Evolutionary conservation across 2,797 vertebrate species (phyloP).

Genomic region (Platalea minor): DNA sequence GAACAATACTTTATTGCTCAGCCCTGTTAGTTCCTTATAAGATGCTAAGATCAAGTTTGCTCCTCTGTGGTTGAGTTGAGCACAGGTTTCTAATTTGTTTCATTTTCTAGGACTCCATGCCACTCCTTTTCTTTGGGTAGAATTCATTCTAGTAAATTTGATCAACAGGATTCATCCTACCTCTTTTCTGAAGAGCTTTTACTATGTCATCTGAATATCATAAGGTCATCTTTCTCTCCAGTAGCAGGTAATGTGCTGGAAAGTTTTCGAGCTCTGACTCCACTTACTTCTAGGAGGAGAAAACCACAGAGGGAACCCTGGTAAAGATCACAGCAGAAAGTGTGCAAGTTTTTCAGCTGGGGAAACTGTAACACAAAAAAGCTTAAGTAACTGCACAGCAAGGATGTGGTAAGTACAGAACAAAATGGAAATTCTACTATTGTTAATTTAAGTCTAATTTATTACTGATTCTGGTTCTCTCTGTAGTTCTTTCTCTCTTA

Average conservation of each 20-base stretch:
- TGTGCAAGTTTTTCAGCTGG: background rate
- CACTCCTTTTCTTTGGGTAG: background rate
- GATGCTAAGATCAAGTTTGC: background rate
- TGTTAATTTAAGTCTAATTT: background rate
- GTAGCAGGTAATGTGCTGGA: background rate
- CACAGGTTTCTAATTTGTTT: background rate
- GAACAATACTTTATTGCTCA: background rate
- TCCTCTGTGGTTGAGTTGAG: accelerated
- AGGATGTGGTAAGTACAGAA: background rate
- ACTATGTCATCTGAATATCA: background rate
- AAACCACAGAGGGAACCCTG: background rate
- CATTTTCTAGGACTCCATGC: background rate
- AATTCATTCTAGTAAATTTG: background rate
- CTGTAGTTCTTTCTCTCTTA: background rate
- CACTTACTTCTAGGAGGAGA: background rate
- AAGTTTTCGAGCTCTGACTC: background rate
- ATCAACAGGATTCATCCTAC: background rate
- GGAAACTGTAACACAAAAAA: background rate
- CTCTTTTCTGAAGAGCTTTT: background rate
- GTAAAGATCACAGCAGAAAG: background rate
- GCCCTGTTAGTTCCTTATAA: background rate
- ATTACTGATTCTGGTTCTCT: background rate
- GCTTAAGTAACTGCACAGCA: background rate
- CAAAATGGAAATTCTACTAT: background rate
- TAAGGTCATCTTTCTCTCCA: background rate